Base-by-base conservation (phyloP, 2,113 vertebrate species). In the Bujurquina vittata region DNA sequence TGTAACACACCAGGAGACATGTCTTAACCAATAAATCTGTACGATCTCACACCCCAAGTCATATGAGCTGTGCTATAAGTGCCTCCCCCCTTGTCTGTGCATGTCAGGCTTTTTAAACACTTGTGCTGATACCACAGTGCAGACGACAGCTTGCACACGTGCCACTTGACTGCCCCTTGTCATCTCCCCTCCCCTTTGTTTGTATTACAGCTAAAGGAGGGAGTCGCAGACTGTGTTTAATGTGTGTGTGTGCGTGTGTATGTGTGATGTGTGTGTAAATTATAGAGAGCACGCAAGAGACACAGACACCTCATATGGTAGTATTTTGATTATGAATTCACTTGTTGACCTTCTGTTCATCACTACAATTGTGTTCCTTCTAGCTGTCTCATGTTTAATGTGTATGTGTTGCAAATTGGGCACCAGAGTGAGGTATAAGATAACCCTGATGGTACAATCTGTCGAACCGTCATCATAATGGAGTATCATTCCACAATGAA, bases 121-220 rank as follows among this genome's bases (percentile, higher is more conserved):
- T 87, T 75, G 79, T 31, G 7, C 85, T 90, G 89, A 92, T 94
- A 91, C 77, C 86, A 89, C 80, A 75, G 85, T 84, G 88, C 91
- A 94, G 92, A 93, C 85, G 56, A 93, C 93, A 94, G 93, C 87
- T 93, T 93, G 92, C 91, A 88, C 90, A 92, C 81, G 89, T 92
- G 93, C 89, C 90, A 91, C 92, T 93, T 90, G 90, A 91, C 93
- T 92, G 89, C 93, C 86, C 67, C 88, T 81, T 75, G 56, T 67
- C 63, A 60, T 59, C 85, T 87, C 84, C 86, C 81, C 86, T 86
- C 80, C 84, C 87, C 87, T 90, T 60, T 90, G 90, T 91, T 93
- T 92, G 89, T 88, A 81, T 91, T 90, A 88, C 89, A 89, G 86
- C 75, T 65, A 84, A 85, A 87, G 79, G 79, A 89, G 79, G 60